Base-by-base conservation (phyloP, 2,113 vertebrate genomes). In the Caranx ignobilis region DNA sequence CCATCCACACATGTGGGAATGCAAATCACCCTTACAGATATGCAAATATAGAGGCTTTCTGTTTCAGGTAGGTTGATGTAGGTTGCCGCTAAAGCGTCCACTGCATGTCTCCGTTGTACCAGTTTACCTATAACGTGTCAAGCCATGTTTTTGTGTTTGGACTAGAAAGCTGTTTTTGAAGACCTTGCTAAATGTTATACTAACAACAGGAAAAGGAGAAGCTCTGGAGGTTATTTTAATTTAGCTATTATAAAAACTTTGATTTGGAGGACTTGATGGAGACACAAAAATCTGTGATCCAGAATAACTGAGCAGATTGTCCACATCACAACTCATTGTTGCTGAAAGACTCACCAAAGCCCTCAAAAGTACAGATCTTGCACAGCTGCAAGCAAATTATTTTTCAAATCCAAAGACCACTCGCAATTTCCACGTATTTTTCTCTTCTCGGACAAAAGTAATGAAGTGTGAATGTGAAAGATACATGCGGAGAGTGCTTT, bases 401-500 rank as follows among this genome's bases (percentile, higher is more conserved):
- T 75, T 84, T 69, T 82, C 62, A 83, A 71, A 83, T 76, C 61
- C 59, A 83, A 73, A 85, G 52, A 77, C 60, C 75, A 62, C 71
- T 83, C 65, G 87, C 68, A 68, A 75, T 87, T 81, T 79, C 48
- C 61, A 31, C 47, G 70, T 75, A 59, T 65, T 83, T 82, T 75
- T 74, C 35, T 69, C 35, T 37, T 59, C 75, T 80, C 60, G 67
- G 21, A 83, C 68, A 87, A 75, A 85, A 86, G 80, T 84, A 83
- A 86, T 79, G 52, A 89, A 71, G 85, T 78, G 78, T 83, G 85
- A 89, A 88, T 84, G 71, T 64, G 57, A 56, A 56, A 80, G 54
- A 81, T 76, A 70, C 70, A 73, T 80, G 84, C 82, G 77, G 73
- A 73, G 73, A 82, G 83, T 65, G 81, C 87, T 82, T 84, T 88